Base-by-base conservation (phyloP, 1,140 invertebrate genomes). In the Lamellibrachia luymesi region DNA sequence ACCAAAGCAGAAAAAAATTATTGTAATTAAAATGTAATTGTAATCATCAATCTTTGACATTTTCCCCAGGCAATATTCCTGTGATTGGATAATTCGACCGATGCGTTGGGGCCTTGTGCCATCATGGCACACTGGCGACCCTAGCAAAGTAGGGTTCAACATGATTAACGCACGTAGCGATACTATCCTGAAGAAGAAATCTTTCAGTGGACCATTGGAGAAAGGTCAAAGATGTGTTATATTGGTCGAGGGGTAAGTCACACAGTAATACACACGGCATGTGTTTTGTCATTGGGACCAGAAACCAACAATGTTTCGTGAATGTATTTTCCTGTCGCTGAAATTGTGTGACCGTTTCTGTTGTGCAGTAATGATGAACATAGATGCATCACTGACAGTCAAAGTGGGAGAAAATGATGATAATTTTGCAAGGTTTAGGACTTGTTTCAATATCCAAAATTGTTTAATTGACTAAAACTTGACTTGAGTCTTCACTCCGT, bases 121-220 rank as follows among this genome's bases (percentile, higher is more conserved):
- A 8, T 97, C 97, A 13, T 98, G 98, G 98, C 64, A 80, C 64
- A 98, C 98, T 96, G 97, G 97, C 4, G 97, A 97, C 94, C 97
- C 97, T 92, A 97, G 97, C 94, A 97, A 97, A 89, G 92, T 98
- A 94, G 97, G 97, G 51, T 96, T 98, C 27, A 97, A 97, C 50
- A 98, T 98, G n/a, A 98, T 98, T 95, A 98, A 98, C 95, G 98
- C 98, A 94, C 97, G 98, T 2, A 94, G 98, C 90, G 98, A 98
- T 96, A 97, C 96, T 94, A 96, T 98, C 94, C 95, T 97, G 93
- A 96, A 96, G 90, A 98, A 98, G 91, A 97, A 97, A 94, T 96
- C 98, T 1, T 98, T 97, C 95, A 97, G 96, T 51, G 96, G 97
- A 22, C 97, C 97, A 17, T 96, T 98, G 50, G 96, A 96, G 92